Base-by-base conservation (phyloP, 2,797 vertebrate genomes). In the Capromys pilorides region DNA sequence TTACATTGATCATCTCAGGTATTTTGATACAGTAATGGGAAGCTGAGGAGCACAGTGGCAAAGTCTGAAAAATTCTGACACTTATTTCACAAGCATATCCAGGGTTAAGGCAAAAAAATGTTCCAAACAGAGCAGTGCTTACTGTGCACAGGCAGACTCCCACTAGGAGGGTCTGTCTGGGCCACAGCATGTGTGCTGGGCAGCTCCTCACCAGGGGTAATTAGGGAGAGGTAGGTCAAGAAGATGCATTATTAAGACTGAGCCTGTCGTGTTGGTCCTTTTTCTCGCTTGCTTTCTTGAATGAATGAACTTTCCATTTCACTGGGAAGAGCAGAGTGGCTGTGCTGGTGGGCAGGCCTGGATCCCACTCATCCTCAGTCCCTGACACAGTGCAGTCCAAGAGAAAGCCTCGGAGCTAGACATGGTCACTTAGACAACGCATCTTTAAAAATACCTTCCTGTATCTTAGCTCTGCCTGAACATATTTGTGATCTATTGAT, bases 271-370 rank as follows among this genome's bases (percentile, higher is more conserved):
- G 6, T 67, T 19, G 36, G 36, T 59, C 21, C 49, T 62, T 31
- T 61, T 92, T 80, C 69, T 87, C 13, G 45, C 14, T 31, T 51
- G 57, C 61, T 82, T 39, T 45, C 66, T 39, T 51, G 41, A 31
- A 49, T 69, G 39, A 87, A 36, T 33, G 39, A n/a, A 7, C 24
- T 88, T 91, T 39, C 24, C 61, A 36, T 64, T 33, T 19, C 5
- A 90, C 2, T 36, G 80, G 49, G 59, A 59, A 28, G 57, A 67
- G 7, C 11, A 62, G 24, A 81, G 45, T 21, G 49, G 49, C 73
- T 28, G 12, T 1, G 4, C 41, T 21, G 2, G 5, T 11, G 11
- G 7, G 24, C 16, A 4, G 9, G 3, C 1, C 85, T 14, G 2
- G 8, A 0, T n/a, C 26, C 41, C 36, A 18, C 1, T 39, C 41